Conservation (phyloP, 2,113 vertebrate genomes). For the Hippoglossus stenolepis region DNA sequence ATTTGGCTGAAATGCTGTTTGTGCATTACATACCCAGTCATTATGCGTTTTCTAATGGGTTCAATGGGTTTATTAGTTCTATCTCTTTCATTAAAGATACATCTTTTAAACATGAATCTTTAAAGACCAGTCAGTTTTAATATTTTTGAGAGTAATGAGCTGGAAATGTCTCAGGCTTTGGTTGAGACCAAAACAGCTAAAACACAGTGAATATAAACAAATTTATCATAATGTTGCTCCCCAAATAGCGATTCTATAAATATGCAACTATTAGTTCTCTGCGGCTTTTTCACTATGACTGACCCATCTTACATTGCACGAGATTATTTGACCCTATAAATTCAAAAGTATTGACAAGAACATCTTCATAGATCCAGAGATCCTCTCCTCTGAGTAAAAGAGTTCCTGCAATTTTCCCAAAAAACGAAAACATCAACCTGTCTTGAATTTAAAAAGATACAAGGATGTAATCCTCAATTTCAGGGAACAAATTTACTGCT, state of each 20-base stretch:
- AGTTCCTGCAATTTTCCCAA: background rate
- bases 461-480: slow-evolving; percentile 10
- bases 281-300: background rate
- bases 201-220: background rate
- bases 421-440: background rate
- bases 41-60: no score
- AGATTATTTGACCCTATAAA: background rate
- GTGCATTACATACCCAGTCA: no score
- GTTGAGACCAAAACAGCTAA: background rate
- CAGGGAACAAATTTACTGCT: slow-evolving; percentile 1
- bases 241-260: background rate
- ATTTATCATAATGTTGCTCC: background rate
- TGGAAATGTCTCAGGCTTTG: no score
- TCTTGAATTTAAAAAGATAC: background rate
- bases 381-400: background rate
- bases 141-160: no score
- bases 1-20: no score
- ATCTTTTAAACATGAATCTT: no score
- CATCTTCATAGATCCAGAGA: background rate
- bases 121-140: no score
- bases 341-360: background rate
- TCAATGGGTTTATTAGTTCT: no score
- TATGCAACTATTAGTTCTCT: background rate
- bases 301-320: background rate
- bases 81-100: no score